Evolutionary conservation across 2,888 invertebrate genomes (phyloP).

Genomic region (Adelognathus sp.): DNA sequence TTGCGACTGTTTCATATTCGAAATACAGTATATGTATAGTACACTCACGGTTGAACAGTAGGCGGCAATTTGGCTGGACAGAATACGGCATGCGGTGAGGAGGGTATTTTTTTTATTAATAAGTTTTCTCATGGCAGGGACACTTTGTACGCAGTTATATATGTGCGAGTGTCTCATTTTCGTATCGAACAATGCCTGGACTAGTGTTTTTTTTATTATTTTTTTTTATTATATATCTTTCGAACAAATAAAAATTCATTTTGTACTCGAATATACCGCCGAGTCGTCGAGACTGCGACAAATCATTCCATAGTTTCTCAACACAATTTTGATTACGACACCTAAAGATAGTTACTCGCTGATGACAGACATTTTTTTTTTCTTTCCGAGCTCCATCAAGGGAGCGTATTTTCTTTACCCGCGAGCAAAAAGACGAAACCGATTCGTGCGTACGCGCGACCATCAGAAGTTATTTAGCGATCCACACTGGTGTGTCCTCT

Average conservation of each 20-base stretch:
- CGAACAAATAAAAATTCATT: not conserved
- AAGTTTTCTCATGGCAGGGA: constrained; percentile 37
- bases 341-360: not conserved
- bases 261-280: constrained; percentile 10
- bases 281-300: not conserved
- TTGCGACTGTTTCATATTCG: constrained; percentile 26
- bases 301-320: not conserved
- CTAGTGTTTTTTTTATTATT: not conserved
- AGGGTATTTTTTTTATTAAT: not conserved
- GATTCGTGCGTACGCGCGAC: constrained; percentile 55
- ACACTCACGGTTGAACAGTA: constrained; percentile 75
- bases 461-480: constrained; percentile 69
- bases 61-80: constrained; percentile 76
- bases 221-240: not conserved
- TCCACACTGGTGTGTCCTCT: constrained; percentile 75
- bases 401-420: constrained; percentile 56
- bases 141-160: constrained; percentile 20
- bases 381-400: no score
- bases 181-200: constrained; percentile 2
- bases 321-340: not conserved
- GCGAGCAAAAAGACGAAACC: constrained; percentile 27
- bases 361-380: not conserved
- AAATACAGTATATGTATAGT: constrained; percentile 51
- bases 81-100: constrained; percentile 27
- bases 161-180: constrained; percentile 31